These are phyloP conservation scores for Hycleus phaleratus DNA, from an alignment of 1,140 invertebrate species.

Conservation along the genomic window DNA sequence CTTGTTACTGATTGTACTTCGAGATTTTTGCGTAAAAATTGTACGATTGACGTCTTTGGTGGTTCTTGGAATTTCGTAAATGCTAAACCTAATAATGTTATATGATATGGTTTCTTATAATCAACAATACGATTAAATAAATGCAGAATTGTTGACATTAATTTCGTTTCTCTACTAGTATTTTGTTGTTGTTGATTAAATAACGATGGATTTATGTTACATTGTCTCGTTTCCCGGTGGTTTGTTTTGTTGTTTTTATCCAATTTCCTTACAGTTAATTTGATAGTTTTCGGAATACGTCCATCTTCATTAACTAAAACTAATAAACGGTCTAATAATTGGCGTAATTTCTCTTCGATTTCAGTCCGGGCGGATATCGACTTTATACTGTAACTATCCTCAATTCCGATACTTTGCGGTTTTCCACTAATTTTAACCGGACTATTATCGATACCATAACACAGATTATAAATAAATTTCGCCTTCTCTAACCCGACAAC, in stretches of 20 bases:
- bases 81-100: conserved; percentile 66
- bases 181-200: conserved; percentile 46
- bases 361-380: conserved; percentile 60
- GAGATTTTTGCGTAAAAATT: conserved; percentile 52
- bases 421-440: conserved; percentile 61
- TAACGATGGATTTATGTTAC: conserved; percentile 56
- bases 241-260: conserved; percentile 50
- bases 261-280: conserved; percentile 62
- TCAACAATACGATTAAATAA: conserved; percentile 67
- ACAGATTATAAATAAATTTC: conserved; percentile 56
- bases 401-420: conserved; percentile 62
- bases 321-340: conserved; percentile 58
- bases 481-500: conserved; percentile 59
- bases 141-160: conserved; percentile 62
- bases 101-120: conserved; percentile 63
- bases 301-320: conserved; percentile 67
- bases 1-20: conserved; percentile 63
- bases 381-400: conserved; percentile 52
- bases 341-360: conserved; percentile 58
- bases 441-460: conserved; percentile 61
- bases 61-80: conserved; percentile 61
- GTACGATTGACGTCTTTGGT: no score
- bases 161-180: conserved; percentile 52
- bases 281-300: conserved; percentile 62
- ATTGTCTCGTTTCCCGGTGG: conserved; percentile 65